Evolutionary conservation across 2,888 invertebrate species (phyloP), one percentile per base, ranked within the genome.

Genomic region (Drosophila anomelani): DNA sequence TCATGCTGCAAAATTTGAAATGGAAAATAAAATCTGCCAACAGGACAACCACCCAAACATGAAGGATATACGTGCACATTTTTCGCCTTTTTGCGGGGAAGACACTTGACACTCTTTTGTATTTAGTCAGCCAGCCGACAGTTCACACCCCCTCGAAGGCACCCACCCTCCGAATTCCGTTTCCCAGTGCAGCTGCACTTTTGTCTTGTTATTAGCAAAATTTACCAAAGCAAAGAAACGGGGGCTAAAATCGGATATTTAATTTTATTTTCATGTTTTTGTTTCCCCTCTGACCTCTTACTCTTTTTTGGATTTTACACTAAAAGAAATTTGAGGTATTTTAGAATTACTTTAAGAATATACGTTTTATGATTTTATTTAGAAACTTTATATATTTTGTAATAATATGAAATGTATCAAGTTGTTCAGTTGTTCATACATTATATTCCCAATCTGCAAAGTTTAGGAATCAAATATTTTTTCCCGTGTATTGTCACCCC

Each of bases 101-200:
- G 83, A 88, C 89, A 88, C 85, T 89, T 89, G 89, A 85, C 85
- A 85, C 88, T 85, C 88, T 87, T 85, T 85, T 85, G 85, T 89
- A 70, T 89, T 89, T 78, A 79, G 85, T 72, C 80, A 81, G 73
- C 57, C 85, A 60, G 77, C 23, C 71, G 62, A 66, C 59, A 61
- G 62, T 66, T 49, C 66, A 59, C 85, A 80, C 64, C 68, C 87
- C 81, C 80, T 20, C n/a, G 10, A 29, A 46, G 39, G 29, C 39
- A 56, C 23, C 61, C 49, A 53, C 12, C 20, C 13, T 17, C 23
- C 46, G n/a, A 29, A 10, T 6, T 9, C 26, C 23, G 13, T 57
- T 57, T 29, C 46, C 36, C 20, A 47, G 43, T 81, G 80, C 82
- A 81, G 85, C 85, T 82, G 85, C 89, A 87, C 67, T 77, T 64